Percentiles rank a stretch among this genome's conserved stretches.
Evolutionary conservation across 1,140 invertebrate species (phyloP).

Genomic region (Drosophila burlai): DNA sequence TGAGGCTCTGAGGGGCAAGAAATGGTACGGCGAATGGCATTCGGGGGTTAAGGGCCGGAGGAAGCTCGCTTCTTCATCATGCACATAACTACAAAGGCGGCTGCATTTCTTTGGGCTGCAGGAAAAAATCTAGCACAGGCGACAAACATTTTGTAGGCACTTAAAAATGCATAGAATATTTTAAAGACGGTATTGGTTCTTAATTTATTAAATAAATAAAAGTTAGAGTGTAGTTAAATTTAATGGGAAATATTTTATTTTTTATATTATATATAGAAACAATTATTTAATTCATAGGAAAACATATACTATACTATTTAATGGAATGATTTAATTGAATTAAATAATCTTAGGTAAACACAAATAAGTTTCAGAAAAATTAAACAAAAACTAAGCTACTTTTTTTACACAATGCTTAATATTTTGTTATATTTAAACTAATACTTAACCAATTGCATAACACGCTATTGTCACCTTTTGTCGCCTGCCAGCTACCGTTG

Average conservation of each 20-base stretch:
- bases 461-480: conserved; percentile 16
- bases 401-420: not conserved
- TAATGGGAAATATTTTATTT: not conserved
- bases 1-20: conserved; percentile 1
- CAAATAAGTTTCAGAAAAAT: not conserved
- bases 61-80: conserved; percentile 49
- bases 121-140: conserved; percentile 3
- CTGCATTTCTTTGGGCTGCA: conserved; percentile 46
- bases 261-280: not conserved
- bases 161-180: no score
- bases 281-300: no score
- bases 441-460: not conserved
- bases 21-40: conserved; percentile 14
- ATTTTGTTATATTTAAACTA: not conserved
- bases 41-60: not conserved
- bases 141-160: not conserved
- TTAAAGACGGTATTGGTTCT: no score
- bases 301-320: no score
- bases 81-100: conserved; percentile 59
- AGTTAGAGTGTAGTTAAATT: not conserved
- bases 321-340: no score
- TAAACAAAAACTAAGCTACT: not conserved
- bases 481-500: conserved; percentile 36
- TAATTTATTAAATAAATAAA: not conserved
- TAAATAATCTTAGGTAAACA: no score